Evolutionary conservation across 2,888 invertebrate genomes (phyloP).

Genomic region (Brachycybe producta): DNA sequence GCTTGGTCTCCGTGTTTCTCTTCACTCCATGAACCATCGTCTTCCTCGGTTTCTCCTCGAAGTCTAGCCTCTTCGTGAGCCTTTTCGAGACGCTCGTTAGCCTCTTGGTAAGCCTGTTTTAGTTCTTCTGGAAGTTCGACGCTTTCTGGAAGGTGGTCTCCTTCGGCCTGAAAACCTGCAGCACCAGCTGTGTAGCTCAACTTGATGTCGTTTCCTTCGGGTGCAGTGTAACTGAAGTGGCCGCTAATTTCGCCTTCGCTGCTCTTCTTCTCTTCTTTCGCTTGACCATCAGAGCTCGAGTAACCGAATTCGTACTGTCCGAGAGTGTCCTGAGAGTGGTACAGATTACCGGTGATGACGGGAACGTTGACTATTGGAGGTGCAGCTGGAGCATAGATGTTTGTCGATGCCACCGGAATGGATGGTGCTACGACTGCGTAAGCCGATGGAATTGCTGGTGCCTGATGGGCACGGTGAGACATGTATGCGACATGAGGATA

Average conservation of each 20-base stretch:
- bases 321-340: slow-evolving; percentile 48
- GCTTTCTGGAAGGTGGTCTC: slow-evolving; percentile 18
- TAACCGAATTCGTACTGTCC: slow-evolving; percentile 61
- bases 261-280: slow-evolving; percentile 55
- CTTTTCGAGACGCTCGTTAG: slow-evolving; percentile 5
- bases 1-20: no score
- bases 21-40: slow-evolving; percentile 9
- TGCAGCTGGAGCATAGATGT: background rate
- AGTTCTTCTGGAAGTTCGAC: slow-evolving; percentile 28
- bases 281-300: slow-evolving; percentile 51
- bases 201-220: slow-evolving; percentile 46
- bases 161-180: slow-evolving; percentile 33
- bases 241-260: slow-evolving; percentile 53
- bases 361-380: background rate
- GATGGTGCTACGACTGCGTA: background rate
- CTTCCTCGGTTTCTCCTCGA: slow-evolving; percentile 4
- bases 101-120: slow-evolving; percentile 63
- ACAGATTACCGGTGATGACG: slow-evolving; percentile 36
- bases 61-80: slow-evolving; percentile 13
- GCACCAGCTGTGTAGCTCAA: slow-evolving; percentile 47
- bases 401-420: background rate
- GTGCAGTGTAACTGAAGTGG: slow-evolving; percentile 53
- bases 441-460: no score
- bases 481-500: background rate
- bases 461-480: background rate